Base-by-base conservation (phyloP, 2,797 vertebrate species). In the Betta splendens region DNA sequence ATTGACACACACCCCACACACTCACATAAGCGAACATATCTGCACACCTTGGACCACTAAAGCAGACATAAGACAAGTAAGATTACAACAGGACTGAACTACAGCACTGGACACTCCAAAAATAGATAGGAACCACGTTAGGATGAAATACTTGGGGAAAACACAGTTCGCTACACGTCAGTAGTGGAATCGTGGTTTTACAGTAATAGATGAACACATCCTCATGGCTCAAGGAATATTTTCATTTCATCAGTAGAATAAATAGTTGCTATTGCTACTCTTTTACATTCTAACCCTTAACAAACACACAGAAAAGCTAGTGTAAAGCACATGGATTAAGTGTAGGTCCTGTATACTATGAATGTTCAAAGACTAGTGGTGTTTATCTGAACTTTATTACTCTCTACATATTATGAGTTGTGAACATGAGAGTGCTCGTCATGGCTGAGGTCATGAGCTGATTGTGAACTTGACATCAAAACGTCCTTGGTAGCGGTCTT, bases 181-280 rank as follows among this genome's bases (percentile, higher is more conserved):
- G 95, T 97, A 92, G 96, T 94, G 95, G 95, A 97, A 96, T 96
- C 90, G 95, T 94, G 92, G 94, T 95, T 96, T 97, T 98, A 98
- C 95, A 98, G 95, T 98, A 97, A 94, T 94, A 93, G 80, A 96
- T 94, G 96, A 96, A 94, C 91, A 93, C 89, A 92, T 95, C 95
- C 95, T 96, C 95, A 95, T 96, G 95, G 97, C 95, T 98, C 95
- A 93, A 95, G 94, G 95, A 95, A 94, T 92, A 94, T 95, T 93
- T 88, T 98, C 94, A 96, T 97, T 95, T 98, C n/a, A n/a, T 97
- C 96, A 98, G 94, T 96, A 97, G 96, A 99, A 98, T 98, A 98
- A 98, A 99, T 99, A 98, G 93, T 93, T 94, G 84, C 96, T 98
- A 98, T 96, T 97, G 95, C 96, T 98, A 98, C 95, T 80, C 86